Evolutionary conservation across 2,113 vertebrate species (phyloP).

Genomic region (Grammomys dolichurus): DNA sequence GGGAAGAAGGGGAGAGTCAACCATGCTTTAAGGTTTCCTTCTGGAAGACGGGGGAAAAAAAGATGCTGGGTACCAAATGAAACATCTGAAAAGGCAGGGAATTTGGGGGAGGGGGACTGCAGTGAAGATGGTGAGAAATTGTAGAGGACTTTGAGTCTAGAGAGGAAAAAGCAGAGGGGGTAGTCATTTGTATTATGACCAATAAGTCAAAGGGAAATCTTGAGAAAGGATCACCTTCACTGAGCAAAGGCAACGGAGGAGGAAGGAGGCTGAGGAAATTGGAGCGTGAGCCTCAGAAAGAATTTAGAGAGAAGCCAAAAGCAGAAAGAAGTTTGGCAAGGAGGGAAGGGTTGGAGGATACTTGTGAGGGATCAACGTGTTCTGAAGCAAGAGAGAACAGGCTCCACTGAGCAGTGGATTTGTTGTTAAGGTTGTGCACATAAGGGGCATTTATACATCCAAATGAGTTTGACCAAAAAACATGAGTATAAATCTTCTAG

Average conservation of each 20-base stretch:
- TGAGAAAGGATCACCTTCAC: not conserved
- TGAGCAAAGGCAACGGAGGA: not conserved
- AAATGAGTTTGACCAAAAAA: not conserved
- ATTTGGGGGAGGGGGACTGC: not conserved
- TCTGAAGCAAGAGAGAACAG: slow-evolving; percentile 3
- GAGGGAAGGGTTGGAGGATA: not conserved
- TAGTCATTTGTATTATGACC: not conserved
- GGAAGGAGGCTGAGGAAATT: not conserved
- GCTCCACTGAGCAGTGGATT: not conserved
- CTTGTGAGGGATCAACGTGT: not conserved
- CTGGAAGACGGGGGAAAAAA: not conserved
- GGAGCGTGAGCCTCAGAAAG: not conserved
- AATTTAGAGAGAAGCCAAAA: not conserved
- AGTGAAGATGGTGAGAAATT: not conserved
- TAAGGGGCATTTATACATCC: not conserved
- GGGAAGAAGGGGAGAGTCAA: slow-evolving; percentile 52
- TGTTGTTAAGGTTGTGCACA: not conserved
- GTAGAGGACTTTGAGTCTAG: not conserved
- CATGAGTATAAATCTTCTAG: not conserved
- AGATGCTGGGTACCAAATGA: not conserved
- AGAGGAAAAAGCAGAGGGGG: not conserved
- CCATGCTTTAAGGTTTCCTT: slow-evolving; percentile 51
- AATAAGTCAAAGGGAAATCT: not conserved
- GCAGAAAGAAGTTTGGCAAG: not conserved
- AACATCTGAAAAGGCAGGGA: slow-evolving; percentile 23